Percentiles rank a stretch among this genome's conserved stretches.
Evolutionary conservation across 2,797 vertebrate genomes (phyloP).

Genomic region (Hylomyscus alleni): DNA sequence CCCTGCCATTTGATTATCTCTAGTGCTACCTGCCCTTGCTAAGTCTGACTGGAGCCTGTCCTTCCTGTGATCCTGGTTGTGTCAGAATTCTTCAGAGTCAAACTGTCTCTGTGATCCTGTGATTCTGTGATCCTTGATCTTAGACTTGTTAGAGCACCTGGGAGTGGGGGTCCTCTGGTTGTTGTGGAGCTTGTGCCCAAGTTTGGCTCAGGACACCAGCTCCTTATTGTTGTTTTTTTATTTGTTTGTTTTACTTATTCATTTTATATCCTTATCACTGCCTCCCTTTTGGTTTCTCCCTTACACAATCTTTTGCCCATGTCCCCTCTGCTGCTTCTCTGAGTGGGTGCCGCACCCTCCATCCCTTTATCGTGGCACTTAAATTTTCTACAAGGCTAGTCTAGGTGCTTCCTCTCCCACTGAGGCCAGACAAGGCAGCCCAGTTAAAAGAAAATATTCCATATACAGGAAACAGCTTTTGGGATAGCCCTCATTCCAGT

Average conservation of each 20-base stretch:
- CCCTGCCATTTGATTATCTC: too few relatives aligned
- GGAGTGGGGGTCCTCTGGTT: too few relatives aligned
- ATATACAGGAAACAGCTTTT: neutral
- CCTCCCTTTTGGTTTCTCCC: neutral
- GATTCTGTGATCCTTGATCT: too few relatives aligned
- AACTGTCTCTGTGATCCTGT: too few relatives aligned
- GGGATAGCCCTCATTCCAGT: neutral
- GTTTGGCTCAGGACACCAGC: too few relatives aligned
- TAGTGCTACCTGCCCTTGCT: too few relatives aligned
- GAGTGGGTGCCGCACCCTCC: neutral
- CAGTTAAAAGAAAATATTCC: neutral
- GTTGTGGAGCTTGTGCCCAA: too few relatives aligned
- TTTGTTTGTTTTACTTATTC: neutral
- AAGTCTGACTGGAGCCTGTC: too few relatives aligned
- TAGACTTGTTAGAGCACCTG: too few relatives aligned
- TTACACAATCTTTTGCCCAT: neutral
- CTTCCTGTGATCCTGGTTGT: too few relatives aligned
- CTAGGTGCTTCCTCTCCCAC: neutral
- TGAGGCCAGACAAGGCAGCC: neutral
- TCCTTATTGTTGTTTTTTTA: too few relatives aligned
- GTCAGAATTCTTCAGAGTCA: too few relatives aligned
- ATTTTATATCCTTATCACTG: neutral
- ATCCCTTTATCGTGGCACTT: fast-evolving
- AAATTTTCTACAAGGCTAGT: neutral
- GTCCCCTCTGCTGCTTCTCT: neutral